Evolutionary conservation across 2,888 invertebrate species (phyloP).

Genomic region (Pyrrhia umbra): DNA sequence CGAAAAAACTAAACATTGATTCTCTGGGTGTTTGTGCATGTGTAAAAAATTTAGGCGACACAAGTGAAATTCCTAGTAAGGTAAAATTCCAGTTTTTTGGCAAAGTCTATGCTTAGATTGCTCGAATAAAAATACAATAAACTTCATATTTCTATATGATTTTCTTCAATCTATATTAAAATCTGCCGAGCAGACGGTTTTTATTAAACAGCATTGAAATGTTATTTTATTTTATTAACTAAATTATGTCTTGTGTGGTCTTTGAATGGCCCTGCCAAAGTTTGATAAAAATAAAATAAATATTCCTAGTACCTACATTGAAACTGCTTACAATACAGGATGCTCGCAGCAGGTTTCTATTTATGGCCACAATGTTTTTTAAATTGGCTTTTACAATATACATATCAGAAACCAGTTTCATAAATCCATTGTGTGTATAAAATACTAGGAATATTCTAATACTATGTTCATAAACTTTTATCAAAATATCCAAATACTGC

Average conservation of each 20-base stretch:
- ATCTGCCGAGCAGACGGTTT: constrained; percentile 4
- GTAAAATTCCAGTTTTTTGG: too few species aligned
- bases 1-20: too few species aligned
- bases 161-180: constrained; percentile 27
- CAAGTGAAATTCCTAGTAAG: too few species aligned
- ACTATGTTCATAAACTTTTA: too few species aligned
- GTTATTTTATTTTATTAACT: constrained; percentile 4
- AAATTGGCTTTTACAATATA: too few species aligned
- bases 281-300: constrained; percentile 25
- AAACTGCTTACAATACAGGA: neutral
- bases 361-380: too few species aligned
- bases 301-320: constrained; percentile 7
- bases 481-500: too few species aligned
- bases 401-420: too few species aligned
- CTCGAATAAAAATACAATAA: neutral
- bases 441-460: too few species aligned
- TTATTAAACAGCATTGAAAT: constrained; percentile 3
- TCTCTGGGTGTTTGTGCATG: too few species aligned
- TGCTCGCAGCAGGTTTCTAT: constrained; percentile 16
- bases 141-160: neutral
- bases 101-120: neutral
- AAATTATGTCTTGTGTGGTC: neutral
- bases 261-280: constrained; percentile 4
- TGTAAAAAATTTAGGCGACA: too few species aligned
- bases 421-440: too few species aligned